A percentile compares a stretch with the other conserved stretches of the same genome.
These are phyloP conservation scores for Helarctos malayanus DNA, from an alignment of 2,797 vertebrate genomes.

Conservation along the genomic window DNA sequence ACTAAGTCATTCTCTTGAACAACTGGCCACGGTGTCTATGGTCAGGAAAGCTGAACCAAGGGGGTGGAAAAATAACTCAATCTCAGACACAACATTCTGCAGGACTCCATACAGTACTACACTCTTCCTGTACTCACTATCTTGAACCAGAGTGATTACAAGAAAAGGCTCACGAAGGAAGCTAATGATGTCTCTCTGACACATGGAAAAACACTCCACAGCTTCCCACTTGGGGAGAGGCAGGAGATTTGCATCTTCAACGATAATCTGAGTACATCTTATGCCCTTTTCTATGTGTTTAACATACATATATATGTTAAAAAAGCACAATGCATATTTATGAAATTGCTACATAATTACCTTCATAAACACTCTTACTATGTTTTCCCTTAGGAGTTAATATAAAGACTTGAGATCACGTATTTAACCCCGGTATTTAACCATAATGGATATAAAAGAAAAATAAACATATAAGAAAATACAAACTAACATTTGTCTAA, in stretches of 20 bases:
- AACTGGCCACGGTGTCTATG: not conserved
- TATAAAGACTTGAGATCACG: slow-evolving; percentile 36
- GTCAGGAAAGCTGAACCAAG: slow-evolving; percentile 31
- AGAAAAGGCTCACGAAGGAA: slow-evolving; percentile 61
- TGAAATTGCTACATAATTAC: not conserved
- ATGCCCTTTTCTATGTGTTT: slow-evolving; percentile 48
- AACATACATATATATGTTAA: not conserved
- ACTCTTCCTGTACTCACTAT: not conserved
- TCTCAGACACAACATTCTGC: slow-evolving; percentile 9
- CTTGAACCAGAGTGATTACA: not conserved
- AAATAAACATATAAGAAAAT: not conserved
- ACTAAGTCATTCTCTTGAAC: slow-evolving; percentile 17
- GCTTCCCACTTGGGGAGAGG: not conserved
- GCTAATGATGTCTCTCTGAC: slow-evolving; percentile 46
- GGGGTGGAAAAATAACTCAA: not conserved
- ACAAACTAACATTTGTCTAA: not conserved
- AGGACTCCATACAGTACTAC: not conserved
- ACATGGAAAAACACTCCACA: slow-evolving; percentile 58
- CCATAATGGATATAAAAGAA: not conserved
- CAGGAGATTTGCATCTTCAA: not conserved
- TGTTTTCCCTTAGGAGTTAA: slow-evolving; percentile 34
- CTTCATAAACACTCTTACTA: not conserved
- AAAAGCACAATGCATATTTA: not conserved
- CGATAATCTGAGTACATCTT: not conserved
- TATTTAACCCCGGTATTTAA: slow-evolving; percentile 19